A percentile compares a stretch with the other conserved stretches of the same genome.
These are phyloP conservation scores for Clepsis dumicolana DNA, from an alignment of 2,888 invertebrate species.

Conservation along the genomic window DNA sequence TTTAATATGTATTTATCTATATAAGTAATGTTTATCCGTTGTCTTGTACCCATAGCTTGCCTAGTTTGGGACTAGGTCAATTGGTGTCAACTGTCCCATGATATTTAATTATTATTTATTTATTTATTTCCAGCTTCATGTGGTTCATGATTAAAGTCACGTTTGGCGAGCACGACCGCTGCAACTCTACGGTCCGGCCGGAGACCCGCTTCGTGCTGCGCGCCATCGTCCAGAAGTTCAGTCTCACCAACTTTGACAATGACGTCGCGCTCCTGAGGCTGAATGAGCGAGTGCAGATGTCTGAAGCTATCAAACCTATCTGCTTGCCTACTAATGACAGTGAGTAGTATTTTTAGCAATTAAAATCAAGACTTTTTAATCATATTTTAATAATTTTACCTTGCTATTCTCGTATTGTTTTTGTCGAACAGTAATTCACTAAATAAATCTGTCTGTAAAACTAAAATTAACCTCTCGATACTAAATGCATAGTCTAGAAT, in stretches of 20 bases:
- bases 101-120: background rate
- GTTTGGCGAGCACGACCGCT: conserved; percentile 95
- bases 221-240: conserved; percentile 92
- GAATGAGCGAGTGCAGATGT: conserved; percentile 92
- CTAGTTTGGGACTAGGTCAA: no score
- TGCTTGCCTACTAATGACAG: conserved; percentile 89
- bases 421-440: no score
- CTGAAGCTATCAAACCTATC: conserved; percentile 92
- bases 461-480: no score
- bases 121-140: conserved; percentile 89
- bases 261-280: conserved; percentile 94
- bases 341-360: conserved; percentile 63
- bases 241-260: conserved; percentile 94
- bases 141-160: conserved; percentile 97
- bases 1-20: no score
- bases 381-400: no score
- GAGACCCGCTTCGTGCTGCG: conserved; percentile 93
- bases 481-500: no score
- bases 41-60: no score
- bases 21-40: no score
- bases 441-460: no score
- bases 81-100: background rate
- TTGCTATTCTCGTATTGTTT: no score
- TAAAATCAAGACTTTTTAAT: no score
- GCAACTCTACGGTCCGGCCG: conserved; percentile 89